Conservation (phyloP, 2,888 invertebrate genomes). For the Andrena chrysosceles region DNA sequence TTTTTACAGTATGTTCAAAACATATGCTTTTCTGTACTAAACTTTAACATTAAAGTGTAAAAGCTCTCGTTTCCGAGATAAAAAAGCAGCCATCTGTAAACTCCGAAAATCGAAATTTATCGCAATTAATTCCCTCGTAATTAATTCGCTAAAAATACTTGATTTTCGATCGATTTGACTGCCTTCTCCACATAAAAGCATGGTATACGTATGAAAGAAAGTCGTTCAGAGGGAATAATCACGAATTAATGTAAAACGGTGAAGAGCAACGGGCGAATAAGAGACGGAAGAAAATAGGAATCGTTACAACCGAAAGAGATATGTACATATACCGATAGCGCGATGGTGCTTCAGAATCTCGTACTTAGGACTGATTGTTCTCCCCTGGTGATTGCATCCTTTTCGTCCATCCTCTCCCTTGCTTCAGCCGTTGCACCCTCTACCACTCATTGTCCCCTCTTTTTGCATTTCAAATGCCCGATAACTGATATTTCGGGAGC, state of each 20-base stretch:
- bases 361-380: constrained; percentile 47
- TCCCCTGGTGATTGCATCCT: constrained; percentile 32
- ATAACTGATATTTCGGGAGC: constrained; percentile 51
- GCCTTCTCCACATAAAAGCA: neutral
- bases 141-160: no score
- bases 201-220: neutral
- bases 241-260: constrained; percentile 27
- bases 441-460: neutral
- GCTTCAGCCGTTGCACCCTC: constrained; percentile 4
- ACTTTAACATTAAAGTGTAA: no score
- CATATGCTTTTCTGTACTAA: no score
- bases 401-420: constrained; percentile 8
- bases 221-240: neutral
- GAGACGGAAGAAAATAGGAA: constrained; percentile 39
- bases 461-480: constrained; percentile 32
- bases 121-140: no score
- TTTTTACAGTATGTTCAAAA: no score
- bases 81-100: no score
- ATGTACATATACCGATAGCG: constrained; percentile 10
- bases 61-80: no score
- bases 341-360: constrained; percentile 29
- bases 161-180: neutral
- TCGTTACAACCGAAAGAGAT: constrained; percentile 25
- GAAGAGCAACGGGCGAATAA: constrained; percentile 5
- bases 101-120: no score